These are phyloP conservation scores for Percina caprodes DNA, from an alignment of 2,113 vertebrate genomes.

Conservation along the genomic window DNA sequence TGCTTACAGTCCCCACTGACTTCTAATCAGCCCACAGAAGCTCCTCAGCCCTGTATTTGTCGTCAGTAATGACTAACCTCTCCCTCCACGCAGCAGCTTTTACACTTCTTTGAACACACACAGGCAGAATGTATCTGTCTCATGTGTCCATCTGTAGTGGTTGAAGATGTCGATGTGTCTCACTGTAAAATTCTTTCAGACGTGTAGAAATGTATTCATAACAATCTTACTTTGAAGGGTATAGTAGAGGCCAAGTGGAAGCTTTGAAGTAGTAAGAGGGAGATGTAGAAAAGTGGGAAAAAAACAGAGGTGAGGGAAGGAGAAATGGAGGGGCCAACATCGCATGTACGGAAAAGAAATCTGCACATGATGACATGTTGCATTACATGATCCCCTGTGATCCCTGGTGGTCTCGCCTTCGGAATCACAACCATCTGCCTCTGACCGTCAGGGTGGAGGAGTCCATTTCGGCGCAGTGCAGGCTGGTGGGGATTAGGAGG, in stretches of 20 bases:
- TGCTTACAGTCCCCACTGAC: conserved; percentile 67
- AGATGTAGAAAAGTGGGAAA: conserved; percentile 1
- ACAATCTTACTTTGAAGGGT: conserved; percentile 47
- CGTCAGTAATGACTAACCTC: conserved; percentile 74
- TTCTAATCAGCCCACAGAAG: conserved; percentile 78
- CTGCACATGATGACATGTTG: conserved; percentile 68
- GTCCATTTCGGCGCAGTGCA: conserved; percentile 45
- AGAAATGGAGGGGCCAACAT: conserved; percentile 6
- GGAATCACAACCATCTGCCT: conserved; percentile 69
- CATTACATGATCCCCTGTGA: conserved; percentile 64
- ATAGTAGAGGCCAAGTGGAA: conserved; percentile 26
- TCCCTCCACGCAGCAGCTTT: conserved; percentile 42
- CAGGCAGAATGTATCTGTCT: conserved; percentile 42
- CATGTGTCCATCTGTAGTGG: conserved; percentile 49
- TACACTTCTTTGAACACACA: conserved; percentile 55
- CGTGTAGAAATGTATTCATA: conserved; percentile 59
- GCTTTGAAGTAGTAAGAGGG: conserved; percentile 50
- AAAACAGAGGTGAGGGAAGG: conserved; percentile 22
- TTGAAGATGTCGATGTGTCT: conserved; percentile 47
- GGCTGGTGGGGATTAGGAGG: conserved; percentile 57
- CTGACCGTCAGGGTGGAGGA: conserved; percentile 72
- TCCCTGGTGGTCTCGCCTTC: conserved; percentile 65
- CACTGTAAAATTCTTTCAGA: conserved; percentile 51
- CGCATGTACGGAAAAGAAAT: conserved; percentile 33
- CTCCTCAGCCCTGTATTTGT: conserved; percentile 76